These are phyloP conservation scores for Petrophora chlorosata DNA, from an alignment of 2,888 invertebrate species.

Conservation along the genomic window DNA sequence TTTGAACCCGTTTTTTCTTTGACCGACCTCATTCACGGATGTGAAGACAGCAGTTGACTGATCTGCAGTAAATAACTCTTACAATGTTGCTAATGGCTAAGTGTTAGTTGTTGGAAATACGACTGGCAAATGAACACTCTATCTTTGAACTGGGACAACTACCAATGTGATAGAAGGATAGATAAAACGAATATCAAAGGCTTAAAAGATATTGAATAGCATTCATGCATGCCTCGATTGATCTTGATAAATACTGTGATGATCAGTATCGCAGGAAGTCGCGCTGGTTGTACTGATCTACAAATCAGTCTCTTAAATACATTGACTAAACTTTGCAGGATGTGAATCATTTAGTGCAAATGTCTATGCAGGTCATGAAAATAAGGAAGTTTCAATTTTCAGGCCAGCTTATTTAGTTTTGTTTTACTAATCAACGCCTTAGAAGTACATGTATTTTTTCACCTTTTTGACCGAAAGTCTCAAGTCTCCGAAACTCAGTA, in stretches of 20 bases:
- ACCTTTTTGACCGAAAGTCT: too few species aligned
- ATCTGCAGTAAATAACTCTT: constrained; percentile 2
- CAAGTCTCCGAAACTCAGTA: too few species aligned
- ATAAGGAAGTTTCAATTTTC: background rate
- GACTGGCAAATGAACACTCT: constrained; percentile 23
- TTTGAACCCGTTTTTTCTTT: constrained; percentile 54
- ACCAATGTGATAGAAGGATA: constrained; percentile 59
- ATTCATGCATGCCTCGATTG: constrained; percentile 52
- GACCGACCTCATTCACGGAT: constrained; percentile 50
- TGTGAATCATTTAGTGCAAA: background rate
- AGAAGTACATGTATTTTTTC: too few species aligned
- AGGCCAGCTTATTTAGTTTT: too few species aligned
- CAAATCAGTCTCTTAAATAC: constrained; percentile 10
- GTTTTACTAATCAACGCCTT: too few species aligned
- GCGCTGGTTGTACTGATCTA: constrained; percentile 27
- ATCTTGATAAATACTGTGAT: constrained; percentile 49
- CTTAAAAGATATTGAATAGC: constrained; percentile 51
- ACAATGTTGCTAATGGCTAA: constrained; percentile 8
- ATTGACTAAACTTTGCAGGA: constrained; percentile 12
- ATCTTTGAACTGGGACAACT: constrained; percentile 31
- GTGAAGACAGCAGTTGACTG: constrained; percentile 3
- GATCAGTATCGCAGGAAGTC: constrained; percentile 46
- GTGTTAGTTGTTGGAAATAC: constrained; percentile 25
- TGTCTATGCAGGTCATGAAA: constrained; percentile 14
- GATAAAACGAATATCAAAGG: constrained; percentile 57